These are phyloP conservation scores for Drosophila navojoa DNA, from an alignment of 1,140 invertebrate species.

Conservation along the genomic window DNA sequence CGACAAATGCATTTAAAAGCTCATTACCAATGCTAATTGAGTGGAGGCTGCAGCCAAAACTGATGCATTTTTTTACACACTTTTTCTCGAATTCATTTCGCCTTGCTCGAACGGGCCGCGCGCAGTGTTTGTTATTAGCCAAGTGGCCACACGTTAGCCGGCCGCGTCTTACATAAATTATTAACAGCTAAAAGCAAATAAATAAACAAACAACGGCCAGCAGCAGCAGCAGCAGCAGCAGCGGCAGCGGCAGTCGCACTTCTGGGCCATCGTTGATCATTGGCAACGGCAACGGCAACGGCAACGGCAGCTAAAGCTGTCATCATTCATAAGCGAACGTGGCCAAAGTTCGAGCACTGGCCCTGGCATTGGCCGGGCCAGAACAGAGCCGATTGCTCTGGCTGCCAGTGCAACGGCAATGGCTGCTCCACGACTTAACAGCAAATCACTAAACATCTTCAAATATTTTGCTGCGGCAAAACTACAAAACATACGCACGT, in stretches of 20 bases:
- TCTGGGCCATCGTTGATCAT: slow-evolving; percentile 70
- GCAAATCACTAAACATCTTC: slow-evolving; percentile 81
- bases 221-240: slow-evolving; percentile 24
- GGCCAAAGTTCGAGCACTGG: slow-evolving; percentile 48
- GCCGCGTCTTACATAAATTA: slow-evolving; percentile 74
- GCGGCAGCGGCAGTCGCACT: slow-evolving; percentile 14
- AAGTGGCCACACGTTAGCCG: slow-evolving; percentile 73
- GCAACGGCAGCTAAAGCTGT: slow-evolving; percentile 70
- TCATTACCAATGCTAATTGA: slow-evolving; percentile 79
- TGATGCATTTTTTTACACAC: slow-evolving; percentile 13
- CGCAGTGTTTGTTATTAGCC: slow-evolving; percentile 75
- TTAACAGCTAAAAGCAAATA: slow-evolving; percentile 80
- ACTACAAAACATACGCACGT: slow-evolving; percentile 43
- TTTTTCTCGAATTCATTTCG: slow-evolving; percentile 45
- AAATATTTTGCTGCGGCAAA: slow-evolving; percentile 80
- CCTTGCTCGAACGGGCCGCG: slow-evolving; percentile 30
- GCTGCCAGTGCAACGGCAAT: not conserved
- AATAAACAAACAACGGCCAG: slow-evolving; percentile 74
- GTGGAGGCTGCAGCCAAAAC: slow-evolving; percentile 22
- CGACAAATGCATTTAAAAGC: slow-evolving; percentile 78
- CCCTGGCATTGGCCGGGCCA: slow-evolving; percentile 54
- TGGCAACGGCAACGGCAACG: slow-evolving; percentile 65
- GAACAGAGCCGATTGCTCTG: slow-evolving; percentile 42
- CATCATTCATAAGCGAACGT: slow-evolving; percentile 56
- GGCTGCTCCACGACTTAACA: slow-evolving; percentile 69